Percentiles rank a stretch among this genome's conserved stretches.
These are phyloP conservation scores for Halcyon senegalensis DNA, from an alignment of 2,113 vertebrate genomes.

Conservation along the genomic window DNA sequence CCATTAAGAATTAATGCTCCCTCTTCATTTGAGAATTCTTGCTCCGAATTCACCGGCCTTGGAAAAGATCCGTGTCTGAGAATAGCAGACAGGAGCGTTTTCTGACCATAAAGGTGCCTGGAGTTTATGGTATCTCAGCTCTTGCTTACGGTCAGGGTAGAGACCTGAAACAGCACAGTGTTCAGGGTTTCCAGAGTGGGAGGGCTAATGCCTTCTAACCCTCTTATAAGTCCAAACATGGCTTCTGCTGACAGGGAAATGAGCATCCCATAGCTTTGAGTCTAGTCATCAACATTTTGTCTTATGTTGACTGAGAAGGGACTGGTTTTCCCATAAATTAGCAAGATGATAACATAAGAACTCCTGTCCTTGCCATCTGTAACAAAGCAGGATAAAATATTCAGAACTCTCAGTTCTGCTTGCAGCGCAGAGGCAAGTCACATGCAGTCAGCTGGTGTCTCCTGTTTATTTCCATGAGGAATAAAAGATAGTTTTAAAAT, in stretches of 20 bases:
- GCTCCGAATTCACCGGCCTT: background rate
- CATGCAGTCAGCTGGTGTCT: constrained; percentile 43
- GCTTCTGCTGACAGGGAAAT: constrained; percentile 24
- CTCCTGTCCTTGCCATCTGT: constrained; percentile 41
- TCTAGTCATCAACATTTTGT: constrained; percentile 32
- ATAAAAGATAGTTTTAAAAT: constrained; percentile 33
- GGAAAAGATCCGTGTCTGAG: rapidly evolving
- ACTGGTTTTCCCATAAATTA: constrained; percentile 47
- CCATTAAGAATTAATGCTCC: background rate
- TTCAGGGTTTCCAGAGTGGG: background rate
- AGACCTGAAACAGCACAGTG: background rate
- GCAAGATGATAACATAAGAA: background rate
- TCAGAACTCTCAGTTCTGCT: background rate
- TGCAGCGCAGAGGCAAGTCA: background rate
- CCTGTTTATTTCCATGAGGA: background rate
- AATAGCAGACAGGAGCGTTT: rapidly evolving
- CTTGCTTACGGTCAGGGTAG: background rate
- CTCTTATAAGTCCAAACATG: background rate
- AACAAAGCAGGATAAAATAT: constrained; percentile 46
- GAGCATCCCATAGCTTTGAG: constrained; percentile 5
- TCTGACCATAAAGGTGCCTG: background rate
- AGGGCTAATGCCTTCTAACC: background rate
- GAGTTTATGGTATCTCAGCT: background rate
- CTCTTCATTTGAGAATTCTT: background rate
- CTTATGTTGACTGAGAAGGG: background rate